phyloP scores from a whole-genome alignment of 2,888 invertebrate genomes.

The Drosophila glabriapex region DNA sequence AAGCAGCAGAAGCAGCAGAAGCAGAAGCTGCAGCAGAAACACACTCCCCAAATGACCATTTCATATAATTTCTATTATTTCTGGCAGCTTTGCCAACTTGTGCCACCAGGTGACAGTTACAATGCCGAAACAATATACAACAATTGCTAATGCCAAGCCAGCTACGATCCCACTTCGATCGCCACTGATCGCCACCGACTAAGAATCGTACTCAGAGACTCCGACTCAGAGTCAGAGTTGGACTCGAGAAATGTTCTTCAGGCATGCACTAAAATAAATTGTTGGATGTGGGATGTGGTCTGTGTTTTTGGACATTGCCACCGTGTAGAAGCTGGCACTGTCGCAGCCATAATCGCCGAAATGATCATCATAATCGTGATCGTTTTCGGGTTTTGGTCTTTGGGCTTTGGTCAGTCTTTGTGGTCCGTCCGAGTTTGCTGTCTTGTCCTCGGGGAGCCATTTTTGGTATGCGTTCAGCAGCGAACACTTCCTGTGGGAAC shows the following conservation, averaged over 20 bases:
- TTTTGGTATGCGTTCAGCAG: conserved; percentile 76
- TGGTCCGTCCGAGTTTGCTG: conserved; percentile 60
- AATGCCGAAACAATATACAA: conserved; percentile 77
- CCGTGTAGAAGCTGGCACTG: conserved; percentile 46
- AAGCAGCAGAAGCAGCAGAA: conserved; percentile 67
- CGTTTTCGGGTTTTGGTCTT: conserved; percentile 51
- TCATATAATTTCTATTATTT: conserved; percentile 79
- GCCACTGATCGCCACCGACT: conserved; percentile 54
- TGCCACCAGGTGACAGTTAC: conserved; percentile 78
- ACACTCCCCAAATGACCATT: conserved; percentile 78
- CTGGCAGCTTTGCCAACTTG: conserved; percentile 70
- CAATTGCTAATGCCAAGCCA: conserved; percentile 52
- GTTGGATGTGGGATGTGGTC: conserved; percentile 15
- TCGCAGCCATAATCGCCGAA: conserved; percentile 66
- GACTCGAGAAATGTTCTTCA: conserved; percentile 42
- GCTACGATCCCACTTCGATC: conserved; percentile 49
- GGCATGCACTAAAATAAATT: conserved; percentile 32
- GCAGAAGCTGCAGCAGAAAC: conserved; percentile 61
- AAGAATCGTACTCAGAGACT: conserved; percentile 25
- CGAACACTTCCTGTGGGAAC: conserved; percentile 78
- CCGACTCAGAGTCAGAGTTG: conserved; percentile 9
- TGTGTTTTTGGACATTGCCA: conserved; percentile 64
- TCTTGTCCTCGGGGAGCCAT: conserved; percentile 74
- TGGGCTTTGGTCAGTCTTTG: conserved; percentile 40
- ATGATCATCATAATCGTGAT: conserved; percentile 78